Percentiles rank a stretch among this genome's conserved stretches.
These are phyloP conservation scores for Pygoscelis adeliae DNA, from an alignment of 2,113 vertebrate species.

Conservation along the genomic window DNA sequence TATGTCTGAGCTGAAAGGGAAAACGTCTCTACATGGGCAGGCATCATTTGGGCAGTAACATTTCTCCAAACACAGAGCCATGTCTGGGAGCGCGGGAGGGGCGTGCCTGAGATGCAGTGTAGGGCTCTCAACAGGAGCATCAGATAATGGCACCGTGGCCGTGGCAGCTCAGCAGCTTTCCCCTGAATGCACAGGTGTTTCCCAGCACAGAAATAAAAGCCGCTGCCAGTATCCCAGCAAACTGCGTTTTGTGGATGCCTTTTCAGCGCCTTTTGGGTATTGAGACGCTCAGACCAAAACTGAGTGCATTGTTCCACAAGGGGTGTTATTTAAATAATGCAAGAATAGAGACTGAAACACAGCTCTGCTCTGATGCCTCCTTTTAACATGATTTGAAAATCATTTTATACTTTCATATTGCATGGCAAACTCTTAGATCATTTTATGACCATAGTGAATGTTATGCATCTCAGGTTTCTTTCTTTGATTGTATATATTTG, in stretches of 20 bases:
- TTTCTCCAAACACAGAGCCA: not conserved
- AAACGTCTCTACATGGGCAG: not conserved
- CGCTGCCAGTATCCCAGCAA: not conserved
- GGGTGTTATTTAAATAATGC: fast-evolving
- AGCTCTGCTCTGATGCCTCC: not conserved
- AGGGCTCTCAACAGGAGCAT: not conserved
- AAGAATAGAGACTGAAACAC: not conserved
- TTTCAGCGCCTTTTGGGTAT: not conserved
- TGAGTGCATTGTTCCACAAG: not conserved
- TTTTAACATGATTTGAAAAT: not conserved
- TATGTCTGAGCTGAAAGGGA: not conserved
- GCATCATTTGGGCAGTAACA: not conserved
- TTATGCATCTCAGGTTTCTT: not conserved
- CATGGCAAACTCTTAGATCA: not conserved
- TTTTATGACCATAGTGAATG: not conserved
- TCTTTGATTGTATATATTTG: not conserved
- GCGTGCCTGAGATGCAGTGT: not conserved
- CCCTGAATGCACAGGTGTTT: fast-evolving
- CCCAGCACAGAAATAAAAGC: not conserved
- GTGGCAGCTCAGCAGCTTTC: not conserved
- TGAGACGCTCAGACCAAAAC: not conserved
- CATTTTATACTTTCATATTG: not conserved
- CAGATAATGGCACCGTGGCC: fast-evolving
- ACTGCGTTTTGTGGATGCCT: not conserved
- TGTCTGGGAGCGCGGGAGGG: not conserved